Evolutionary conservation across 2,888 invertebrate species (phyloP).

Genomic region (Scaptomyza caliginosa): DNA sequence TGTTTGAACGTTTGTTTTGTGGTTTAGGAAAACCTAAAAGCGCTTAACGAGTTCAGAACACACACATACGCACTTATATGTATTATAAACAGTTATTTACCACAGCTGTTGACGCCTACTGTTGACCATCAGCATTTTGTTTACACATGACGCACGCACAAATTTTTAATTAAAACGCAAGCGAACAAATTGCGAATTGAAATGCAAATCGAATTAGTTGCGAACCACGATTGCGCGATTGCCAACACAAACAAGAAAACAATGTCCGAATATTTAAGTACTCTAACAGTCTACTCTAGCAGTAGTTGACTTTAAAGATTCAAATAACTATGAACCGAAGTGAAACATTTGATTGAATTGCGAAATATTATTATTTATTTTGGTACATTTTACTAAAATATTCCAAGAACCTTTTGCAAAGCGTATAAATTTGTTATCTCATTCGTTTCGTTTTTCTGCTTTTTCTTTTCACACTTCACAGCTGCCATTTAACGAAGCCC

Average conservation of each 20-base stretch:
- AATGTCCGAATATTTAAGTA: background rate
- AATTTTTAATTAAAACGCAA: slow-evolving; percentile 63
- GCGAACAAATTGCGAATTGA: slow-evolving; percentile 61
- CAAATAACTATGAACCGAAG: no score
- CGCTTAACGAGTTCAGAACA: slow-evolving; percentile 16
- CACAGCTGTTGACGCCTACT: slow-evolving; percentile 15
- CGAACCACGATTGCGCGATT: slow-evolving; percentile 23
- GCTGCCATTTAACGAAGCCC: slow-evolving; percentile 78
- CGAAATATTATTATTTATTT: no score
- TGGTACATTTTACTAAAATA: background rate
- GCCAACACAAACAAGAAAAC: slow-evolving; percentile 3
- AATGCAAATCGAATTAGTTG: slow-evolving; percentile 74
- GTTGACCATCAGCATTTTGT: slow-evolving; percentile 4
- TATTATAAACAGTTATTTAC: background rate
- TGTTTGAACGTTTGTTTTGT: background rate
- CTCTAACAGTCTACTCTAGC: background rate
- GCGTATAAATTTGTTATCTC: slow-evolving; percentile 25
- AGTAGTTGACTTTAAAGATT: no score
- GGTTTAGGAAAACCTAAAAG: slow-evolving; percentile 47
- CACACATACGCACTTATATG: background rate
- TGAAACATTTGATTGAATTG: no score
- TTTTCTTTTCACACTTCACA: slow-evolving; percentile 33
- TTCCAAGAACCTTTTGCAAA: background rate
- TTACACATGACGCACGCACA: slow-evolving; percentile 47
- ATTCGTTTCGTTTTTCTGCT: slow-evolving; percentile 7